phyloP scores from a whole-genome alignment of 2,113 vertebrate species.

The Corythornis cristatus region DNA sequence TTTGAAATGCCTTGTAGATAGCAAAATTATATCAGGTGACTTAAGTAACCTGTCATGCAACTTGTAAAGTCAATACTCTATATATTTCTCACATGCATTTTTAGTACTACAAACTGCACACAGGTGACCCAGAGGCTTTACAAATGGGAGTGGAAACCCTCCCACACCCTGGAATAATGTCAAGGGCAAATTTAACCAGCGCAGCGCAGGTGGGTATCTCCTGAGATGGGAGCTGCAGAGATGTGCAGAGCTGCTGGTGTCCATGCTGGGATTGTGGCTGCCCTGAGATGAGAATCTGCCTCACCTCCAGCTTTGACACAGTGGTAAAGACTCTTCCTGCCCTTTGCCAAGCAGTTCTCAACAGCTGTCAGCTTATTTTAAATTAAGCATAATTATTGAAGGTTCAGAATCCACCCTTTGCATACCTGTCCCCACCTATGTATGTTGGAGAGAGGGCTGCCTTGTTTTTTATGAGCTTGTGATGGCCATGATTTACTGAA shows the following conservation, averaged over 20 bases:
- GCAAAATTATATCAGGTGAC: background rate
- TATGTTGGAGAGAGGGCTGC: background rate
- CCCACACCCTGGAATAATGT: background rate
- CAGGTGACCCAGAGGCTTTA: background rate
- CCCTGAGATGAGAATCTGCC: background rate
- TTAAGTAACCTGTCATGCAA: background rate
- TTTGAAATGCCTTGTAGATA: background rate
- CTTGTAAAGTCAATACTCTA: background rate
- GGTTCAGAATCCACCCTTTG: background rate
- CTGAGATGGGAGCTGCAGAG: background rate
- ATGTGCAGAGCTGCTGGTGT: background rate
- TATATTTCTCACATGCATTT: background rate
- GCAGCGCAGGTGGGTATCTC: background rate
- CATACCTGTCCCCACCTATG: background rate
- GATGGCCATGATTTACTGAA: background rate
- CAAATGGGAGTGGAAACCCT: background rate
- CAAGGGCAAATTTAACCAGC: background rate
- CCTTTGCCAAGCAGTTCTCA: background rate
- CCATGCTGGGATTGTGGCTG: fast-evolving
- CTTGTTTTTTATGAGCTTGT: background rate
- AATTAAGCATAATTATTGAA: background rate
- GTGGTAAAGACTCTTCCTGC: background rate
- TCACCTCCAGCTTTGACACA: fast-evolving
- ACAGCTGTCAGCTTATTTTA: background rate
- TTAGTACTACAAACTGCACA: background rate